Conservation (phyloP, 2,888 invertebrate species). For the Amiota communis region DNA sequence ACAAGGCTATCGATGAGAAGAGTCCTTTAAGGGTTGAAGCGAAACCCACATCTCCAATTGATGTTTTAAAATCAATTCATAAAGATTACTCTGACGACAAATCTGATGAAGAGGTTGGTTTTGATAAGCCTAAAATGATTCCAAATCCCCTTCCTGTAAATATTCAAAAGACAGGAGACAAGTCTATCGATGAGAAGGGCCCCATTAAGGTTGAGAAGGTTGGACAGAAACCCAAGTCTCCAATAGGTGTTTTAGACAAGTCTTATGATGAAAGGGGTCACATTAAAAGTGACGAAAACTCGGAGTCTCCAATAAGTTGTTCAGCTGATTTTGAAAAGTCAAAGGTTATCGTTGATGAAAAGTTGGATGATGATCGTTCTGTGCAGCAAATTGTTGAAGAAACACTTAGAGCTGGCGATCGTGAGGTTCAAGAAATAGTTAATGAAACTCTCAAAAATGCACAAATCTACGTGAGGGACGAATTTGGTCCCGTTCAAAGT, state of each 20-base stretch:
- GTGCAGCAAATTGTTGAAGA: constrained; percentile 58
- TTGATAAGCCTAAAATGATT: constrained; percentile 10
- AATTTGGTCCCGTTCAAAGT: constrained; percentile 2
- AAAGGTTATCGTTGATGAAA: neutral
- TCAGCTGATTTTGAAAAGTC: too few species aligned
- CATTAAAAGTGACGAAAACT: neutral
- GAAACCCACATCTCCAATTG: too few species aligned
- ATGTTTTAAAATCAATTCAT: too few species aligned
- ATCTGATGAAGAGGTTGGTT: constrained; percentile 29
- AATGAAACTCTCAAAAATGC: constrained; percentile 50
- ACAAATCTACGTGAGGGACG: constrained; percentile 21
- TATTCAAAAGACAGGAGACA: too few species aligned
- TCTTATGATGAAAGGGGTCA: constrained; percentile 28
- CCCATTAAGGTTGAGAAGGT: neutral
- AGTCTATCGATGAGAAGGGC: neutral
- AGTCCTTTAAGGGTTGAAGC: too few species aligned
- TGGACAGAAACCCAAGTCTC: neutral
- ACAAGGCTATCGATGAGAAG: too few species aligned
- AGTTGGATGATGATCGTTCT: constrained; percentile 47
- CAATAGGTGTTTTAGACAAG: neutral
- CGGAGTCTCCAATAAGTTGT: neutral
- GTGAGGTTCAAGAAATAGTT: constrained; percentile 53
- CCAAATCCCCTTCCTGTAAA: constrained; percentile 4
- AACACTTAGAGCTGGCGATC: constrained; percentile 56
- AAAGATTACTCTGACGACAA: too few species aligned